phyloP scores from a whole-genome alignment of 1,140 invertebrate species.

The Teleogryllus occipitalis region DNA sequence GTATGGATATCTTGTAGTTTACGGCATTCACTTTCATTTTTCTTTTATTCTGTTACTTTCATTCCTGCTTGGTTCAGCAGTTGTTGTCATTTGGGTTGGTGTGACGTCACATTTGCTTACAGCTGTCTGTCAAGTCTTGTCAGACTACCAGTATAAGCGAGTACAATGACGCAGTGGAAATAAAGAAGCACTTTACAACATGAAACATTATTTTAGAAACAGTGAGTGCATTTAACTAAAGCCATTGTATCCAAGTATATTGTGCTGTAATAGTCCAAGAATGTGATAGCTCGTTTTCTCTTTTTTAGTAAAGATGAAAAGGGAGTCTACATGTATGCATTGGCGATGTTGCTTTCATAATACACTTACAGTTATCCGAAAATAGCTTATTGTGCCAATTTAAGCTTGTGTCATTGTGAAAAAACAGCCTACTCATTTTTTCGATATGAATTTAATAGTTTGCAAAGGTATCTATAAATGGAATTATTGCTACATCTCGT shows the following conservation, averaged over 20 bases:
- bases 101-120: background rate
- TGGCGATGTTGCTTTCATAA: background rate
- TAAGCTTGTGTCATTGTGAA: too few relatives aligned
- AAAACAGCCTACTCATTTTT: too few relatives aligned
- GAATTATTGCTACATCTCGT: too few relatives aligned
- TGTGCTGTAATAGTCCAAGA: background rate
- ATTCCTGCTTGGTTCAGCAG: too few relatives aligned
- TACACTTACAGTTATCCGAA: background rate
- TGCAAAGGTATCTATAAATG: too few relatives aligned
- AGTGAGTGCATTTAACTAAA: background rate
- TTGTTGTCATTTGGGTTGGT: background rate
- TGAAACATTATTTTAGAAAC: background rate
- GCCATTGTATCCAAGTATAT: background rate
- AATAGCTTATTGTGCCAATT: too few relatives aligned
- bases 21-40: too few relatives aligned
- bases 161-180: background rate
- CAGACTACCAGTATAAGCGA: background rate
- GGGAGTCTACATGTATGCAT: background rate
- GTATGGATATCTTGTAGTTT: too few relatives aligned
- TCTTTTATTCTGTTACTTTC: too few relatives aligned
- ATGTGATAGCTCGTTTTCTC: background rate
- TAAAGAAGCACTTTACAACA: background rate
- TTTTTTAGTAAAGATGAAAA: background rate
- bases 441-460: too few relatives aligned
- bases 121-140: background rate